Conservation (phyloP, 1,140 invertebrate genomes). For the Plutomurus gul region DNA sequence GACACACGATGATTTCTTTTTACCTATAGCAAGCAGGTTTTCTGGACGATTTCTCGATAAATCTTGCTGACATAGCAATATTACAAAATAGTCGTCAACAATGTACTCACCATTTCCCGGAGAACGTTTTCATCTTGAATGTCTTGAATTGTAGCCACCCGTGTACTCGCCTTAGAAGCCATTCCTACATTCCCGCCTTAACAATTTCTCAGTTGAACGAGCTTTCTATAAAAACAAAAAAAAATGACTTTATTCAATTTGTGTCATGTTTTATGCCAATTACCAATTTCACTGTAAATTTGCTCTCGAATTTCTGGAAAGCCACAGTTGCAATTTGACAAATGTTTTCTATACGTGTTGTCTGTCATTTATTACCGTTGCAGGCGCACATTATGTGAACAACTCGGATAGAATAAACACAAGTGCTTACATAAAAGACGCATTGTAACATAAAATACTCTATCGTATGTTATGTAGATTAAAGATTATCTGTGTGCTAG, state of each 20-base stretch:
- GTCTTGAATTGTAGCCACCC: constrained; percentile 58
- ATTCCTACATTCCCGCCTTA: constrained; percentile 31
- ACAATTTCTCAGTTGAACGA: not conserved
- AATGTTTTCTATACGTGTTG: not conserved
- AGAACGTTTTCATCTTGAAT: constrained; percentile 74
- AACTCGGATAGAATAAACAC: not conserved
- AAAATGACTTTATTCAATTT: not conserved
- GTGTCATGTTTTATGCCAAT: not conserved
- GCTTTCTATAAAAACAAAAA: not conserved
- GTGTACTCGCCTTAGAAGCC: constrained; percentile 18
- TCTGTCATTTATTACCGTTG: not conserved
- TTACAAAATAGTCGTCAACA: too few relatives aligned
- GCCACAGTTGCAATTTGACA: not conserved
- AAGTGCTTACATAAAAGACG: too few relatives aligned
- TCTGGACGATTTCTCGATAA: too few relatives aligned
- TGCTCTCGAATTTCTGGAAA: not conserved
- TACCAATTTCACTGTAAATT: not conserved
- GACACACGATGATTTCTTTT: not conserved
- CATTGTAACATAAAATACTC: too few relatives aligned
- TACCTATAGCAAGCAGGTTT: not conserved
- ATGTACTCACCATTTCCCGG: constrained; percentile 68
- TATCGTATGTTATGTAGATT: too few relatives aligned
- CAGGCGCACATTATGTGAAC: not conserved
- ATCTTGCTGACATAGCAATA: not conserved
- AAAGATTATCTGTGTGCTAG: too few relatives aligned